Evolutionary conservation across 2,888 invertebrate genomes (phyloP).

Genomic region (Parnassius mnemosyne): DNA sequence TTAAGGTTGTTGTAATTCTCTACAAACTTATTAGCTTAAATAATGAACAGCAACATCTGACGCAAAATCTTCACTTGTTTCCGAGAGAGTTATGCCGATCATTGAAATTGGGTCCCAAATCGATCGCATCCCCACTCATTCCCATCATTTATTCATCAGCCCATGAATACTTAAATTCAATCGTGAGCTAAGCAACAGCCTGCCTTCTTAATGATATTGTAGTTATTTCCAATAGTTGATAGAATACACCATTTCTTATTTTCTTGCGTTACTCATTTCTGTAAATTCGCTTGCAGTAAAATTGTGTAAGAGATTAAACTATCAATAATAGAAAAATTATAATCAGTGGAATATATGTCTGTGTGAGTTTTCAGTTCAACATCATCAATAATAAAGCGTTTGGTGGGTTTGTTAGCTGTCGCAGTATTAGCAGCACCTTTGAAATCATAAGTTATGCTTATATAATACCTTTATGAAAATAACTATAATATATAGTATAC

Average conservation of each 20-base stretch:
- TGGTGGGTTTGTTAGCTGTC: too few relatives aligned
- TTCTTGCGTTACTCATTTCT: neutral
- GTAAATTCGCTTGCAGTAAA: too few relatives aligned
- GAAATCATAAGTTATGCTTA: too few relatives aligned
- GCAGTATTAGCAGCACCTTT: too few relatives aligned
- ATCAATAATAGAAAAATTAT: too few relatives aligned
- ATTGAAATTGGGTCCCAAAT: slow-evolving; percentile 61
- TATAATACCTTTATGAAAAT: too few relatives aligned
- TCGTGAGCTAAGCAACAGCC: slow-evolving; percentile 55
- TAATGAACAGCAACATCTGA: slow-evolving; percentile 11
- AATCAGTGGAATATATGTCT: too few relatives aligned
- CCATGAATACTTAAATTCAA: slow-evolving; percentile 72
- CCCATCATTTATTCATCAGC: slow-evolving; percentile 68
- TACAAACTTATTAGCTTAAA: slow-evolving; percentile 14
- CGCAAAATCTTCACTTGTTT: slow-evolving; percentile 23
- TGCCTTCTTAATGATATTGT: slow-evolving; percentile 60
- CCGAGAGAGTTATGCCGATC: slow-evolving; percentile 54
- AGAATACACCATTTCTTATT: slow-evolving; percentile 1
- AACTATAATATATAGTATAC: too few relatives aligned
- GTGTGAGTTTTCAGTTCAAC: too few relatives aligned
- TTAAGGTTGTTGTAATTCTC: slow-evolving; percentile 3
- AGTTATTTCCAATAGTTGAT: slow-evolving; percentile 43
- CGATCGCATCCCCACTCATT: slow-evolving; percentile 56
- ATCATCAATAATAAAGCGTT: too few relatives aligned
- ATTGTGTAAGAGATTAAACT: too few relatives aligned